Conservation (phyloP, 2,113 vertebrate genomes). For the Periophthalmodon schlosseri region DNA sequence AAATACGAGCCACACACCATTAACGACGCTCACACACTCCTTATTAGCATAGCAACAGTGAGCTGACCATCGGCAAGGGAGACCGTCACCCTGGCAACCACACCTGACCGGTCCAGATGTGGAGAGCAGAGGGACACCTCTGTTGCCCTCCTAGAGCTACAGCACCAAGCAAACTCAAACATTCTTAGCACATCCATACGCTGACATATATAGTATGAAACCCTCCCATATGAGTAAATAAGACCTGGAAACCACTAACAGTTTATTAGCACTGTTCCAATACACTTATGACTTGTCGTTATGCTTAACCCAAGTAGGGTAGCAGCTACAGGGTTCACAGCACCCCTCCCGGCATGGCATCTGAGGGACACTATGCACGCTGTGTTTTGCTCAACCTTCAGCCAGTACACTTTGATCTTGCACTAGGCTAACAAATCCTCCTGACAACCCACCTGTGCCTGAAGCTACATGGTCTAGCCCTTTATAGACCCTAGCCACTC, state of each 20-base stretch:
- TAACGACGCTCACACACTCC: conserved; percentile 32
- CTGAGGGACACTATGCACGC: not conserved
- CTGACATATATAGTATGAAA: not conserved
- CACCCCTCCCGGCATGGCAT: not conserved
- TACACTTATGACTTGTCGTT: not conserved
- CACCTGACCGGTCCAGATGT: conserved; percentile 46
- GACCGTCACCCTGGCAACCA: conserved; percentile 69
- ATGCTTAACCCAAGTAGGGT: not conserved
- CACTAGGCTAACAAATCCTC: not conserved
- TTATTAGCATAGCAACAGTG: conserved; percentile 70
- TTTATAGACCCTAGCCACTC: not conserved
- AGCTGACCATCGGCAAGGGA: conserved; percentile 65
- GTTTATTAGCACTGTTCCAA: not conserved
- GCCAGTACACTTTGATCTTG: not conserved
- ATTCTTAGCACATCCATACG: not conserved
- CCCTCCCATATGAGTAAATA: not conserved
- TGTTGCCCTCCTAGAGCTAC: conserved; percentile 1
- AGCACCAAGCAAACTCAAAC: not conserved
- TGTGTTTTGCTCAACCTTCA: not conserved
- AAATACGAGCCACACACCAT: conserved; percentile 26
- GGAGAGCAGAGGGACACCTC: conserved; percentile 41
- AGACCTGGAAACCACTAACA: not conserved
- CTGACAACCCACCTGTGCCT: not conserved
- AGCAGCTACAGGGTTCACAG: not conserved
- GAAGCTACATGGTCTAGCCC: not conserved